A percentile compares a stretch with the other conserved stretches of the same genome.
Conservation (phyloP, 2,888 invertebrate genomes). For the Apamea anceps region DNA sequence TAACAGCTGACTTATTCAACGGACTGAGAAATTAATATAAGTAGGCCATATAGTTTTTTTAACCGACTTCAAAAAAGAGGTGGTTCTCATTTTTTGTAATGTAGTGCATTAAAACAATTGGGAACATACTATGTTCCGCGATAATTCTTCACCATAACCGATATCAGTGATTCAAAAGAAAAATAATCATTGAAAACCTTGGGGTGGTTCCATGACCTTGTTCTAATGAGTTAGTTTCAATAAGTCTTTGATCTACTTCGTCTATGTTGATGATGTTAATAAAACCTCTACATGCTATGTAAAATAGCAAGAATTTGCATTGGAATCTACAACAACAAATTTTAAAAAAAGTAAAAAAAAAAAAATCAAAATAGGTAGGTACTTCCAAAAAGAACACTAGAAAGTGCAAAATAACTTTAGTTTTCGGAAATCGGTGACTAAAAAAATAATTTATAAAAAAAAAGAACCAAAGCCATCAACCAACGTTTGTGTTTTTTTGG, state of each 20-base stretch:
- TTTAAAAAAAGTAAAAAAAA: neutral
- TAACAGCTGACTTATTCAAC: slow-evolving; percentile 19
- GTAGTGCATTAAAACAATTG: too few relatives aligned
- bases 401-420: neutral
- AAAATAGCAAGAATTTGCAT: neutral
- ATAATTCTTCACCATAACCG: too few relatives aligned
- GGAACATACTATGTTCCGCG: too few relatives aligned
- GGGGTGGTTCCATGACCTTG: neutral
- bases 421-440: neutral
- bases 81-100: too few relatives aligned
- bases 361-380: neutral
- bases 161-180: too few relatives aligned
- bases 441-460: neutral
- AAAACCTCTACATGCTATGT: neutral
- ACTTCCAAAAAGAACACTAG: neutral
- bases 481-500: neutral
- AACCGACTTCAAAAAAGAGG: too few relatives aligned
- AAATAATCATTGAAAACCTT: too few relatives aligned
- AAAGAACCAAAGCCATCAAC: neutral
- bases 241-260: neutral
- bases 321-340: too few relatives aligned
- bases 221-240: neutral
- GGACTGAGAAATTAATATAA: neutral
- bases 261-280: neutral
- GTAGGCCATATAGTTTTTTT: neutral